Conservation (phyloP, 2,888 invertebrate genomes). For the Zaprionus lineosus region DNA sequence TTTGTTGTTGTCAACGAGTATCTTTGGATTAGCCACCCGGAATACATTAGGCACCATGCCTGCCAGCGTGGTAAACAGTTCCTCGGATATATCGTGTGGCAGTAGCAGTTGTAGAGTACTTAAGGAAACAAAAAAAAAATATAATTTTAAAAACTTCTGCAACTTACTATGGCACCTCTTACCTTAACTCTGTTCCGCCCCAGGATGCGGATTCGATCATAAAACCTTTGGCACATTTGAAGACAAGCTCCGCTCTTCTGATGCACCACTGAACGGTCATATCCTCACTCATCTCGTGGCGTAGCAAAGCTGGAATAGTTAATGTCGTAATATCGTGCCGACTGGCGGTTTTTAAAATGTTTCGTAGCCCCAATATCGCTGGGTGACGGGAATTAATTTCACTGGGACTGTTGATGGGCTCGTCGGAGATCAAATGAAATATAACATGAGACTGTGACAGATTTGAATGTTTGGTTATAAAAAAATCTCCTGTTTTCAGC, state of each 20-base stretch:
- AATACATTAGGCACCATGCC: constrained; percentile 96
- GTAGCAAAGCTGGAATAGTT: constrained; percentile 95
- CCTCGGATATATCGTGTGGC: constrained; percentile 92
- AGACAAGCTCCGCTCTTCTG: constrained; percentile 96
- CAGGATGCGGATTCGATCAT: constrained; percentile 99
- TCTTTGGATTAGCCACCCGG: constrained; percentile 95
- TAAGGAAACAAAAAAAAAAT: neutral
- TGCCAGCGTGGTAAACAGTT: constrained; percentile 91
- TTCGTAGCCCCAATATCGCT: constrained; percentile 95
- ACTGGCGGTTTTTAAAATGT: constrained; percentile 97
- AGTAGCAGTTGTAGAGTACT: constrained; percentile 85
- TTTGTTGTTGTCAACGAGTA: constrained; percentile 85
- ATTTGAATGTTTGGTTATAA: constrained; percentile 95
- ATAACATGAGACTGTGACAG: constrained; percentile 96
- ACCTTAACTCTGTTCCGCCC: constrained; percentile 95
- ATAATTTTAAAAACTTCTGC: neutral
- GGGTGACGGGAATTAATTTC: constrained; percentile 98
- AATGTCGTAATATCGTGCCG: constrained; percentile 96
- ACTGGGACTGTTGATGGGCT: constrained; percentile 86
- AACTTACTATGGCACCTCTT: constrained; percentile 67
- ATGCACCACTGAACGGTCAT: constrained; percentile 98
- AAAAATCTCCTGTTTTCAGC: constrained; percentile 92
- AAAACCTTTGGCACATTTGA: constrained; percentile 99
- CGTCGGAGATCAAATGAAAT: constrained; percentile 97
- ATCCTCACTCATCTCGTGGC: constrained; percentile 97